Evolutionary conservation across 2,888 invertebrate genomes (phyloP).

Genomic region (Cephonodes hylas): DNA sequence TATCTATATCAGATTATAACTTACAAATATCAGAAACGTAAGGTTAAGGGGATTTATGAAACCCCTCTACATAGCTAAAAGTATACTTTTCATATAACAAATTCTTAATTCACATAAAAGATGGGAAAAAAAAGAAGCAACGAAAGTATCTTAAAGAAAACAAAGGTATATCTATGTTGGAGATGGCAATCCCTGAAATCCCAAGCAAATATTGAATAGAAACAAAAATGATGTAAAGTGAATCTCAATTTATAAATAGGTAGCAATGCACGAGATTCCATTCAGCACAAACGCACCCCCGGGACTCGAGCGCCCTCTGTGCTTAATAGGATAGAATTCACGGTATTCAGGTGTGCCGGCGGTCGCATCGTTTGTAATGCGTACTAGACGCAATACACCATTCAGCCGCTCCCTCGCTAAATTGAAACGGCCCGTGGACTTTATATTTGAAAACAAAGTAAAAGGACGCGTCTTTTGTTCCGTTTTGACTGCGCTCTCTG

Average conservation of each 20-base stretch:
- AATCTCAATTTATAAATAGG: background rate
- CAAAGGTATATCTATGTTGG: too few species aligned
- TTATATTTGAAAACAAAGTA: background rate
- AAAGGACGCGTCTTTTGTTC: conserved; percentile 2
- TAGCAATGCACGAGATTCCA: background rate
- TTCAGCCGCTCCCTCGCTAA: conserved; percentile 30
- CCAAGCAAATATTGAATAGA: background rate
- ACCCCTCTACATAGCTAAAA: too few species aligned
- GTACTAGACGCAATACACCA: conserved; percentile 29
- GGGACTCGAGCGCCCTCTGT: conserved; percentile 35
- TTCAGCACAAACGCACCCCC: conserved; percentile 37
- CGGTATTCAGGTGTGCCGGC: conserved; percentile 44
- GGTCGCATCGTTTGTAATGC: conserved; percentile 26
- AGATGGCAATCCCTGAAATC: background rate
- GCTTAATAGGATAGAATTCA: conserved; percentile 49
- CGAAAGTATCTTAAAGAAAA: too few species aligned
- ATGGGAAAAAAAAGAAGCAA: too few species aligned
- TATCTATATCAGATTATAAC: too few species aligned
- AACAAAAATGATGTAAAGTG: background rate
- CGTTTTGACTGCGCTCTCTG: background rate
- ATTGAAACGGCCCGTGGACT: conserved; percentile 19
- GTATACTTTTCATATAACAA: too few species aligned
- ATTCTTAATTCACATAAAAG: too few species aligned
- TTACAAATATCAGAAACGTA: too few species aligned
- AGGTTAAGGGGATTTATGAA: too few species aligned